A percentile compares a stretch with the other conserved stretches of the same genome.
Conservation (phyloP, 2,113 vertebrate genomes). For the Lipophrys pholis region DNA sequence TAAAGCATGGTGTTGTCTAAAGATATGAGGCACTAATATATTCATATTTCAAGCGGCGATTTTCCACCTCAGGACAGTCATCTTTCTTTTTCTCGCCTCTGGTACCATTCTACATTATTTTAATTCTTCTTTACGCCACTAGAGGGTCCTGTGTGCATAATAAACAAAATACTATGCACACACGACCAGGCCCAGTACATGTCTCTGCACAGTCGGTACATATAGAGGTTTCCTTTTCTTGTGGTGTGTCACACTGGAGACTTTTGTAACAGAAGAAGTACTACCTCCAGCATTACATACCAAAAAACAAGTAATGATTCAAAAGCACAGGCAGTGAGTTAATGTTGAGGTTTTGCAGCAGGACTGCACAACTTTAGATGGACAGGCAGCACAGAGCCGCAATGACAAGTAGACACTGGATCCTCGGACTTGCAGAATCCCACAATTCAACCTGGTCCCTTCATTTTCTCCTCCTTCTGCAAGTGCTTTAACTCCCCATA, state of each 20-base stretch:
- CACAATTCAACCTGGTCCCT: slow-evolving; percentile 45
- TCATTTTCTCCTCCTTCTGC: background rate
- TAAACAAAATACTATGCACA: slow-evolving; percentile 45
- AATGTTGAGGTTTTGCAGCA: slow-evolving; percentile 48
- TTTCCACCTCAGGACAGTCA: slow-evolving; percentile 28
- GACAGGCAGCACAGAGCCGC: slow-evolving; percentile 46
- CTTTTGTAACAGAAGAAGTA: slow-evolving; percentile 35
- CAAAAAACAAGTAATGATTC: slow-evolving; percentile 37
- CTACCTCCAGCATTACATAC: slow-evolving; percentile 41
- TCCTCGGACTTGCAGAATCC: slow-evolving; percentile 46
- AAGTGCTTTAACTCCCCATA: slow-evolving; percentile 13
- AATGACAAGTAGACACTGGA: slow-evolving; percentile 69
- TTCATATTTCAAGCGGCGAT: slow-evolving; percentile 60
- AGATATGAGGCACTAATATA: slow-evolving; percentile 57
- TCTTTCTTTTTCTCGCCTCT: slow-evolving; percentile 3
- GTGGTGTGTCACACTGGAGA: slow-evolving; percentile 25
- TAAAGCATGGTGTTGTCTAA: slow-evolving; percentile 56
- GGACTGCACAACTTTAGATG: slow-evolving; percentile 61
- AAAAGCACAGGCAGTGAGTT: slow-evolving; percentile 31
- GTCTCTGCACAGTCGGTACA: background rate
- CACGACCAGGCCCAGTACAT: background rate
- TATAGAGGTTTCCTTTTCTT: slow-evolving; percentile 38
- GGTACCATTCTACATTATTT: background rate
- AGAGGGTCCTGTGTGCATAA: slow-evolving; percentile 78
- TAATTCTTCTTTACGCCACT: slow-evolving; percentile 62